A percentile compares a stretch with the other conserved stretches of the same genome.
Conservation (phyloP, 2,888 invertebrate genomes). For the Allophyes oxyacanthae region DNA sequence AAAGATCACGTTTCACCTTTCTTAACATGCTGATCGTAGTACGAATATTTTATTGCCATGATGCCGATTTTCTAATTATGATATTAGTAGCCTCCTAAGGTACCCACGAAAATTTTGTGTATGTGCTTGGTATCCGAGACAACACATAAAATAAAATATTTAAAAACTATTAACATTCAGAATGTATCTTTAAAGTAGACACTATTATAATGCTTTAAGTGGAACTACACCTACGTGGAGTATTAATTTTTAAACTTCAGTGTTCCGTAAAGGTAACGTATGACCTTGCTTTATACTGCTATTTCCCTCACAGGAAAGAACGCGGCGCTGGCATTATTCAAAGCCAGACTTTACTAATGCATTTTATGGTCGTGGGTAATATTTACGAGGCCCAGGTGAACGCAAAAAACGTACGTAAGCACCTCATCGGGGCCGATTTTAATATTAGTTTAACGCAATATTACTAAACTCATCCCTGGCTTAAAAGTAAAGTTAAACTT, state of each 20-base stretch:
- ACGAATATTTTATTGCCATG: no score
- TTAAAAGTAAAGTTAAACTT: constrained; percentile 42
- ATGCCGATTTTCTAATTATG: no score
- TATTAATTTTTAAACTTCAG: constrained; percentile 57
- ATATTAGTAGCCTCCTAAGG: no score
- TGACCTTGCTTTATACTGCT: constrained; percentile 59
- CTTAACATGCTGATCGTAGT: no score
- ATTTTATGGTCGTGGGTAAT: constrained; percentile 82
- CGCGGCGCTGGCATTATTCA: constrained; percentile 77
- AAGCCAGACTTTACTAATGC: constrained; percentile 84
- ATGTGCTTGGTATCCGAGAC: no score
- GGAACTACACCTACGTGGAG: constrained; percentile 20
- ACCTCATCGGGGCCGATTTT: constrained; percentile 75
- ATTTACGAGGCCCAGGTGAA: constrained; percentile 85
- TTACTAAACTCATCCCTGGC: constrained; percentile 37
- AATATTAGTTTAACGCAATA: constrained; percentile 64
- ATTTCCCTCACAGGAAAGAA: constrained; percentile 64
- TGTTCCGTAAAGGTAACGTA: constrained; percentile 55
- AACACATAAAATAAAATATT: no score
- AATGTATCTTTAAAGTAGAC: not conserved
- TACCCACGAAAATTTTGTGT: no score
- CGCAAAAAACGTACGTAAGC: constrained; percentile 74
- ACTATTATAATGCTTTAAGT: constrained; percentile 28
- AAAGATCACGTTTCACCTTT: no score
- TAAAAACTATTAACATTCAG: no score